These are phyloP conservation scores for Tachystola acroxantha DNA, from an alignment of 2,888 invertebrate genomes.

Conservation along the genomic window DNA sequence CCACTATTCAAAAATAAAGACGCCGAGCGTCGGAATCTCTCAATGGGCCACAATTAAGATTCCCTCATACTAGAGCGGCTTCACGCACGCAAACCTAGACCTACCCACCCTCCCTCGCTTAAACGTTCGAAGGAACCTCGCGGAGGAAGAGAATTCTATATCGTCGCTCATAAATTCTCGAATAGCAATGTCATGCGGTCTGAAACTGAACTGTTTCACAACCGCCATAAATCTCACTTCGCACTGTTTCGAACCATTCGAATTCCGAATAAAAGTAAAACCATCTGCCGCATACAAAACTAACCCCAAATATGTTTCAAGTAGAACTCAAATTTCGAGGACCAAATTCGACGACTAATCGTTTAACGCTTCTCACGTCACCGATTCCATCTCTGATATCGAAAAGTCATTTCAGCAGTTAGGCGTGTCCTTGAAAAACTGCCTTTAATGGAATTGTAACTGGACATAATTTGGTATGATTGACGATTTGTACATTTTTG, in stretches of 20 bases:
- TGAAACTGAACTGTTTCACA: conserved; percentile 55
- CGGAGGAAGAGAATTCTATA: background rate
- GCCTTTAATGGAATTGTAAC: conserved; percentile 26
- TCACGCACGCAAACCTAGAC: conserved; percentile 45
- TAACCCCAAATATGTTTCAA: conserved; percentile 34
- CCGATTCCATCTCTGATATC: conserved; percentile 34
- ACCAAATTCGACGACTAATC: conserved; percentile 27
- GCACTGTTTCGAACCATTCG: conserved; percentile 38
- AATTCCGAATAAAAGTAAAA: conserved; percentile 55
- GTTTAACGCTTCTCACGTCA: conserved; percentile 60
- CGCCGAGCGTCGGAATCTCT: conserved; percentile 50
- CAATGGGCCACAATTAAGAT: conserved; percentile 73
- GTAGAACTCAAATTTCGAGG: conserved; percentile 42
- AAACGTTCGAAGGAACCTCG: background rate
- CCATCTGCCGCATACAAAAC: conserved; percentile 32
- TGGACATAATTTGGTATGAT: conserved; percentile 21
- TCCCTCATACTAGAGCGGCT: conserved; percentile 45
- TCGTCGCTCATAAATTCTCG: background rate
- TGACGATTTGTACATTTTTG: conserved; percentile 33
- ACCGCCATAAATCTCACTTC: conserved; percentile 58
- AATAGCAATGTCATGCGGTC: conserved; percentile 5
- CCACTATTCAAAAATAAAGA: conserved; percentile 59
- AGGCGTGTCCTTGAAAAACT: conserved; percentile 27
- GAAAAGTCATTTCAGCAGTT: conserved; percentile 40
- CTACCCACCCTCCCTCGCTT: background rate